phyloP scores from a whole-genome alignment of 2,113 vertebrate genomes.

The Tragelaphus imberbis region DNA sequence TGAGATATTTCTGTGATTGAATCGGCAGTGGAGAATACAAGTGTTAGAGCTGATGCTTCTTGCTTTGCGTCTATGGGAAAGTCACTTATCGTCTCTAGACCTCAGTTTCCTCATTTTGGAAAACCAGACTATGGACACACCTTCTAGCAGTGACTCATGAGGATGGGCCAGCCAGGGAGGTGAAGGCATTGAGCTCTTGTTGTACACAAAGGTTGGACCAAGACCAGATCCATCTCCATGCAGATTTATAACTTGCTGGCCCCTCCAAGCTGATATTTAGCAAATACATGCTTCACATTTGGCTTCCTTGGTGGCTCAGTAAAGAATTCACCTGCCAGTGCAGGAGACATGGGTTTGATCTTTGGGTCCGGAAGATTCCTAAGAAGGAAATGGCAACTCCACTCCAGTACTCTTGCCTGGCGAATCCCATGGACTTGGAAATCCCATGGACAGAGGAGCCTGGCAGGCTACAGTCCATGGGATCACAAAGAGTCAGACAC shows the following conservation, averaged over 20 bases:
- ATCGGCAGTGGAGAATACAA: rapidly evolving
- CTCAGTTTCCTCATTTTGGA: neutral
- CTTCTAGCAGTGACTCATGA: neutral
- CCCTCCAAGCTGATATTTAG: neutral
- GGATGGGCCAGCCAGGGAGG: neutral
- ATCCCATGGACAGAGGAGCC: neutral
- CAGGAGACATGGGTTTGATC: neutral
- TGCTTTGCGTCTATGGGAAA: neutral
- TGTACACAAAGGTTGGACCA: neutral
- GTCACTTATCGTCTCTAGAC: neutral
- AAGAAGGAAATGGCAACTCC: neutral
- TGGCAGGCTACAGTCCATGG: neutral
- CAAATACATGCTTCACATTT: neutral
- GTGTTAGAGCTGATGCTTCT: neutral
- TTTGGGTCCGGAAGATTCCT: neutral
- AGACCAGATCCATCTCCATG: neutral
- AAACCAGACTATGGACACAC: rapidly evolving
- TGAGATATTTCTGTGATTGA: neutral
- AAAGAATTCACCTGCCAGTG: neutral
- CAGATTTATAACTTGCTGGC: neutral
- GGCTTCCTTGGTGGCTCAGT: neutral
- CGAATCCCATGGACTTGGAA: neutral
- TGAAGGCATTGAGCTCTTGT: neutral
- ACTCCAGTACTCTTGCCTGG: neutral
- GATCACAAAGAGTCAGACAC: neutral